Evolutionary conservation across 2,797 vertebrate species (phyloP), one percentile per base, ranked within the genome.

Genomic region (Gorsachius magnificus): DNA sequence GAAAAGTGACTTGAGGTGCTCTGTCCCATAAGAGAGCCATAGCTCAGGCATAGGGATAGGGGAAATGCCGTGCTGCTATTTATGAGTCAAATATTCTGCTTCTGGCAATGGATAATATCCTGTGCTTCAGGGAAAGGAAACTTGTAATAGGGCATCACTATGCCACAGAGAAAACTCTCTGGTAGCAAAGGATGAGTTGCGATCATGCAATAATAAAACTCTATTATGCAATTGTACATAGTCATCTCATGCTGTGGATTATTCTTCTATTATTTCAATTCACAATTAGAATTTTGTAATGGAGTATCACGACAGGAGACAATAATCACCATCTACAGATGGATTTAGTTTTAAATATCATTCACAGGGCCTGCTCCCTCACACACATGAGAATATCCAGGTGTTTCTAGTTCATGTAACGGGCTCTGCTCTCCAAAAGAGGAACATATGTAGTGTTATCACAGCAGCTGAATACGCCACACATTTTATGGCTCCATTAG

Each of bases 21-120:
- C 22, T 53, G n/a, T 31, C 4, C n/a, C 21, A 1, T 13, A 6
- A 6, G 3, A 53, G 16, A 64, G 22, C 25, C 3, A 5, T 1
- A 45, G 17, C 13, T 71, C 33, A n/a, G 17, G 17, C 16, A 15
- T 0, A 17, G 35, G 41, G 25, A 21, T 1, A 16, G 10, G 3
- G 15, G 33, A 92, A 57, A 54, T 56, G 48, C 19, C 8, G 13
- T 35, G 20, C 16, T 48, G 13, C 26, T 83, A 13, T 72, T 81
- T 38, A 33, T 68, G 56, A 61, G 36, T 28, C 29, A 63, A 46
- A 61, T 53, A 54, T 53, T 57, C 65, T 76, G 61, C 38, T 41
- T 66, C 51, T 91, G 21, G 38, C 33, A 60, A 50, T 2, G 3
- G 54, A 11, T 21, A 31, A 16, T 6, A 31, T 16, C 41, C 5